These are phyloP conservation scores for Alviniconcha strummeri DNA, from an alignment of 2,888 invertebrate species.

Conservation along the genomic window DNA sequence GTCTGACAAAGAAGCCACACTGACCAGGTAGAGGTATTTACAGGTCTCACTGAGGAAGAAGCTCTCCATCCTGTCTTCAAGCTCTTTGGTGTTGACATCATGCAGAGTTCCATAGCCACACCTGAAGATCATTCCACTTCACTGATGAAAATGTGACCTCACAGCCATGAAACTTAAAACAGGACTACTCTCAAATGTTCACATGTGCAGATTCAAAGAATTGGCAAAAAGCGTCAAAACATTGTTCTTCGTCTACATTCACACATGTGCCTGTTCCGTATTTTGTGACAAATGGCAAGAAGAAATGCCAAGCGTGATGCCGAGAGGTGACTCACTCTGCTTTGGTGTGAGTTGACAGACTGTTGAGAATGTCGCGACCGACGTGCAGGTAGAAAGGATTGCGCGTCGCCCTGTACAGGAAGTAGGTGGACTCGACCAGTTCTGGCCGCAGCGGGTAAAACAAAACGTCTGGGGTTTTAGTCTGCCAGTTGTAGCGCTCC, in stretches of 20 bases:
- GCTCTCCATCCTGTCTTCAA: slow-evolving; percentile 81
- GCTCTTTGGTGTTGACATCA: slow-evolving; percentile 78
- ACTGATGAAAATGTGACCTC: too few relatives aligned
- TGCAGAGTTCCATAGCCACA: slow-evolving; percentile 82
- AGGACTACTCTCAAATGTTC: too few relatives aligned
- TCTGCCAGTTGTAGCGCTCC: slow-evolving; percentile 74
- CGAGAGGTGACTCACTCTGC: slow-evolving; percentile 70
- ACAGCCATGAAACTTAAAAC: too few relatives aligned
- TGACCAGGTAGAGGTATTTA: slow-evolving; percentile 80
- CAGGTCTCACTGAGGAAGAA: slow-evolving; percentile 81
- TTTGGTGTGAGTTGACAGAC: slow-evolving; percentile 76
- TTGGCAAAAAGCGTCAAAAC: too few relatives aligned
- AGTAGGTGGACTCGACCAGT: slow-evolving; percentile 80
- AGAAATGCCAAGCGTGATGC: too few relatives aligned
- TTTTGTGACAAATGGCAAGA: too few relatives aligned
- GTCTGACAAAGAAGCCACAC: slow-evolving; percentile 46
- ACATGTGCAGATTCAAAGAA: too few relatives aligned
- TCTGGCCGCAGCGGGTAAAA: slow-evolving; percentile 82
- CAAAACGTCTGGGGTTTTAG: slow-evolving; percentile 76
- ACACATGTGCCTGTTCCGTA: too few relatives aligned
- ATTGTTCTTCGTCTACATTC: too few relatives aligned
- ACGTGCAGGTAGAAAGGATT: slow-evolving; percentile 82
- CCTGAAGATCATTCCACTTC: slow-evolving; percentile 50
- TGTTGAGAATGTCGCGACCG: slow-evolving; percentile 78
- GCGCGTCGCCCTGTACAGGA: slow-evolving; percentile 79